Evolutionary conservation across 2,888 invertebrate genomes (phyloP).

Genomic region (Calliscelio sp.): DNA sequence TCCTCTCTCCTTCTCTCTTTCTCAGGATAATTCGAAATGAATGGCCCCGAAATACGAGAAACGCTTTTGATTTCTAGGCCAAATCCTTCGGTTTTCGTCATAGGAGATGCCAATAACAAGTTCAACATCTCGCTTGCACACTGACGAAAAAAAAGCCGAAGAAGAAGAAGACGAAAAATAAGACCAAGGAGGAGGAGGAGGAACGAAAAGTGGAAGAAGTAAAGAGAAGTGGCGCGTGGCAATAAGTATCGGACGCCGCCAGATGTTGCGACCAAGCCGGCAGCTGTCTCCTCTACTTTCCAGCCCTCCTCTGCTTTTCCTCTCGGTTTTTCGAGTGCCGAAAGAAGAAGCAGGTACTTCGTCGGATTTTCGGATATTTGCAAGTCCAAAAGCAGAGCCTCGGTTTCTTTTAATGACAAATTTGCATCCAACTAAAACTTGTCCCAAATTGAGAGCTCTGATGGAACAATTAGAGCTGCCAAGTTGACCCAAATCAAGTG

Average conservation of each 20-base stretch:
- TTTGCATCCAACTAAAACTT: too few relatives aligned
- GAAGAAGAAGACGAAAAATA: conserved; percentile 56
- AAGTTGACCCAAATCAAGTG: too few relatives aligned
- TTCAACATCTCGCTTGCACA: too few relatives aligned
- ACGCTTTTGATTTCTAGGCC: conserved; percentile 44
- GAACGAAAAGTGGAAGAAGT: conserved; percentile 71
- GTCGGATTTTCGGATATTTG: too few relatives aligned
- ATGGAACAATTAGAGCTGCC: too few relatives aligned
- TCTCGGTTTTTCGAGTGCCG: conserved; percentile 68
- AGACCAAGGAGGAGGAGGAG: conserved; percentile 60
- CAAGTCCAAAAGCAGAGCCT: too few relatives aligned
- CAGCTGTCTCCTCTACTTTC: conserved; percentile 79
- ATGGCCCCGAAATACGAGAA: conserved; percentile 49
- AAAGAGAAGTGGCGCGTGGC: conserved; percentile 84
- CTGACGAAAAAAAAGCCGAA: conserved; percentile 7
- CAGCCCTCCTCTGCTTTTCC: conserved; percentile 73
- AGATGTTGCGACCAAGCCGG: conserved; percentile 81
- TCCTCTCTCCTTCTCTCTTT: conserved; percentile 23
- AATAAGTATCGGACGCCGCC: conserved; percentile 82
- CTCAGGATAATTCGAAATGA: conserved; percentile 42
- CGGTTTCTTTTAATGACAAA: too few relatives aligned
- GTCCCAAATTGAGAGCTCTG: too few relatives aligned
- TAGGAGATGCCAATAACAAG: too few relatives aligned
- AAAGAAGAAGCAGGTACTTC: conserved; percentile 55
- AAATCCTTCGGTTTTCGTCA: conserved; percentile 22